Base-by-base conservation (phyloP, 2,888 invertebrate genomes). In the Spisula solida region DNA sequence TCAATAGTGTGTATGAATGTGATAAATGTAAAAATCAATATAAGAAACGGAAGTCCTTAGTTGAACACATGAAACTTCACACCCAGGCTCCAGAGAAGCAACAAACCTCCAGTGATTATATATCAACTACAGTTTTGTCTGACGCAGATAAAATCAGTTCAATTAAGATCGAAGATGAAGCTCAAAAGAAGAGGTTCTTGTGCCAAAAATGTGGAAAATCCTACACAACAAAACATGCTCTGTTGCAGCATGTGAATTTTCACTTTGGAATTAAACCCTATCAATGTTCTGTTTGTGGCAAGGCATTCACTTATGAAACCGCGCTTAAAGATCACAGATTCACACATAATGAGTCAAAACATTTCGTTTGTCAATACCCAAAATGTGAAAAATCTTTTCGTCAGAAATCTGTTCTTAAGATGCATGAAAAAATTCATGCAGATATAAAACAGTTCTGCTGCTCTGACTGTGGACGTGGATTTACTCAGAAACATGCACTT, bases 401-500 rank as follows among this genome's bases (percentile, higher is more conserved):
- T 31, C 96, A 96, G 79, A 96, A 96, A 81, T 94, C 96, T 56
- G 96, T 96, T 31, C 93, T 97, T 48, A 95, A 96, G 86, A 96
- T 96, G 85, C 97, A 97, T 93, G 94, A 95, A 90, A 95, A 96
- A 51, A 96, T 96, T 89, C 97, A 97, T 92, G 94, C 94, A 88
- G 96, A 96, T 34, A 95, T 95, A 83, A 96, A 96, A 91, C 95
- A 96, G 79, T 96, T 96, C 89, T 91, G 89, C 10, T 97, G 97
- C 89, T 88, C 92, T 8, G 95, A 96, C 79, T 97, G 97, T 93
- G 96, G 96, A 47, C 95, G 96, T 85, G 96, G 96, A 79, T 97
- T 97, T 90, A 97, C 97, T 48, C 97, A 97, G 81, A 96, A 97
- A 51, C 97, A 97, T 89, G 95, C 97, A 41, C 93, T 97, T 55